Percentiles rank a stretch among this genome's conserved stretches.
Evolutionary conservation across 1,140 invertebrate genomes (phyloP).

Genomic region (Ceratina australensis): DNA sequence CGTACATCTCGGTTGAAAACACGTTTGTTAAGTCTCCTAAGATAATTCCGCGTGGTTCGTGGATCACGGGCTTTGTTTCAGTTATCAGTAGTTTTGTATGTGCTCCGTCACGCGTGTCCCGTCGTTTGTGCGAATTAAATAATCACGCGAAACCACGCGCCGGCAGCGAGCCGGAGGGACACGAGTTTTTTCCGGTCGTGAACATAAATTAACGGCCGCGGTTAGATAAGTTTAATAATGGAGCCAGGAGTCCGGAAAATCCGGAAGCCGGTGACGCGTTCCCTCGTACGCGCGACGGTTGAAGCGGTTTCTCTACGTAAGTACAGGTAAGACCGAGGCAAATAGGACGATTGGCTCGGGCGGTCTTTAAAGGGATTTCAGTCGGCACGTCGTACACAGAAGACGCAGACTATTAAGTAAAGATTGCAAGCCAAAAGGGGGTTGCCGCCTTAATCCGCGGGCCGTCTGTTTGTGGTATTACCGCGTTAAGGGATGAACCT

Average conservation of each 20-base stretch:
- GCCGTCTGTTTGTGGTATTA: slow-evolving; percentile 74
- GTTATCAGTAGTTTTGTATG: slow-evolving; percentile 8
- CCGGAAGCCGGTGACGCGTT: slow-evolving; percentile 20
- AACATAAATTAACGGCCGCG: not conserved
- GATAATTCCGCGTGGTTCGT: slow-evolving; percentile 43
- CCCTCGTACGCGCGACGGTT: not conserved
- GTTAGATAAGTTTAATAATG: not conserved
- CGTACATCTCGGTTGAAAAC: slow-evolving; percentile 15
- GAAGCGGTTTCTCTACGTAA: slow-evolving; percentile 33
- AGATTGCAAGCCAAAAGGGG: slow-evolving; percentile 66
- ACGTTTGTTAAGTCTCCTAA: slow-evolving; percentile 35
- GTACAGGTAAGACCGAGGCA: slow-evolving; percentile 56
- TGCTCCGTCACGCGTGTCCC: not conserved
- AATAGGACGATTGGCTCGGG: slow-evolving; percentile 65
- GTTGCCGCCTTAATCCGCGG: slow-evolving; percentile 71
- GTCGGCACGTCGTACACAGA: slow-evolving; percentile 61
- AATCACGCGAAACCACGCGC: not conserved
- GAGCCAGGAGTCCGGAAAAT: not conserved
- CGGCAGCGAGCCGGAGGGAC: not conserved
- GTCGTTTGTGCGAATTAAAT: not conserved
- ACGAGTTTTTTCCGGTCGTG: not conserved
- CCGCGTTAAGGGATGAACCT: slow-evolving; percentile 69
- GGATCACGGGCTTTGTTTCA: slow-evolving; percentile 3
- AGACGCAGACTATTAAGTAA: slow-evolving; percentile 56
- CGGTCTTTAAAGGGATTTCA: slow-evolving; percentile 67